These are phyloP conservation scores for Ginglymostoma cirratum DNA, from an alignment of 2,113 vertebrate genomes.

Conservation along the genomic window DNA sequence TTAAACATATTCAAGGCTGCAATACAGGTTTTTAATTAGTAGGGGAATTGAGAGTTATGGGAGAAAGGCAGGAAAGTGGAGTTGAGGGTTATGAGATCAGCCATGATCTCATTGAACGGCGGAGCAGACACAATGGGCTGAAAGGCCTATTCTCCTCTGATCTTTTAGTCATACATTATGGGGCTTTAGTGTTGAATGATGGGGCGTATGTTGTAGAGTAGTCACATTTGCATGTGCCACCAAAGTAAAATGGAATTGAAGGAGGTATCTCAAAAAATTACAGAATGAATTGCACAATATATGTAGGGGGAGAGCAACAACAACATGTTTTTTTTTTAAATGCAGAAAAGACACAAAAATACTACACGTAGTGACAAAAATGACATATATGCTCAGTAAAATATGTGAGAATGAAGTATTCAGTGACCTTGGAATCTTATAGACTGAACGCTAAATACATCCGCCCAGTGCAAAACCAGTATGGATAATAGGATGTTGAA, in stretches of 20 bases:
- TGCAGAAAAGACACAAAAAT: neutral
- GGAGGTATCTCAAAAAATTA: neutral
- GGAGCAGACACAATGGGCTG: too few species aligned
- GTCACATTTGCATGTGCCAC: neutral
- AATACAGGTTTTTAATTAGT: too few species aligned
- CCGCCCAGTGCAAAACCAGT: neutral
- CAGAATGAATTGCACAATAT: neutral
- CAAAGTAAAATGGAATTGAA: neutral
- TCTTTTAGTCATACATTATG: too few species aligned
- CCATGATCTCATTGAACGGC: too few species aligned
- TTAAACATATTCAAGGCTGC: too few species aligned
- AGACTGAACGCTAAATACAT: constrained; percentile 9
- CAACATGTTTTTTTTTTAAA: neutral
- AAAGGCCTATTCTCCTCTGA: too few species aligned
- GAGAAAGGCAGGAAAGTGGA: too few species aligned
- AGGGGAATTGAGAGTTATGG: too few species aligned
- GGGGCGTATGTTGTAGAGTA: neutral
- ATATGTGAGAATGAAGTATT: neutral
- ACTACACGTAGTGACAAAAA: neutral
- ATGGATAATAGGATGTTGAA: neutral
- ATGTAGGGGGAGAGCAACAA: neutral
- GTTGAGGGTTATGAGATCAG: too few species aligned
- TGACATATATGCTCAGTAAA: neutral
- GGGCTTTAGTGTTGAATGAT: too few species aligned
- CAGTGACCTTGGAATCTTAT: neutral